Base-by-base conservation (phyloP, 1,140 invertebrate genomes). In the Lepidotrigona ventralis region DNA sequence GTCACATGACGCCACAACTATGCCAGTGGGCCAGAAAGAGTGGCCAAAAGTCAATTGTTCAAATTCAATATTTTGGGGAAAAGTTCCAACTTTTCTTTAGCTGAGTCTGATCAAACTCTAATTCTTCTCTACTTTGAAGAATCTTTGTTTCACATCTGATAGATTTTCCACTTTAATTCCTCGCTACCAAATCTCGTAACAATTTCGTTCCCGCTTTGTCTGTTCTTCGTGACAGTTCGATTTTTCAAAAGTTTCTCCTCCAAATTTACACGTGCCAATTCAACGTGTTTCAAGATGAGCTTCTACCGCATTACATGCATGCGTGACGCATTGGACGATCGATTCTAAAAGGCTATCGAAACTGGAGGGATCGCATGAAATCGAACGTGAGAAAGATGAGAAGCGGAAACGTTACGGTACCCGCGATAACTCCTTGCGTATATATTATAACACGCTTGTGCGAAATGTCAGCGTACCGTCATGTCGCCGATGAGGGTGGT, bases 361-460 rank as follows among this genome's bases (percentile, higher is more conserved):
- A 54, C 60, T 66, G 64, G 39, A 46, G 39, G 39, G 71, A 68
- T 56, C 60, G 58, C 60, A 53, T 74, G 53, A 74, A 66, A 75
- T 54, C n/a, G 60, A 81, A 81, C 63, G 39, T 51, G 14, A 26
- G 79, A 51, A 53, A 74, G 58, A 53, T 75, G 71, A 68, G 63
- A 81, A 70, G 26, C 79, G 69, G 79, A 76, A 75, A 75, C 51
- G 79, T 2, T 23, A 66, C 60, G 79, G 5, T 33, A n/a, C 2
- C 29, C 29, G 12, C 54, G 71, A 81, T 75, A 81, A 66, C 54
- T 56, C 14, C 15, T 60, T 8, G 39, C 8, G n/a, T 33, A 33
- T 9, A 54, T 14, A 4, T 26, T 23, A 26, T 33, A 39, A 12
- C 54, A 39, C 2, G 15, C 19, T 71, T 51, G 6, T 2, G n/a